A percentile compares a stretch with the other conserved stretches of the same genome.
These are phyloP conservation scores for Liolophura sinensis DNA, from an alignment of 1,140 invertebrate genomes.

Conservation along the genomic window DNA sequence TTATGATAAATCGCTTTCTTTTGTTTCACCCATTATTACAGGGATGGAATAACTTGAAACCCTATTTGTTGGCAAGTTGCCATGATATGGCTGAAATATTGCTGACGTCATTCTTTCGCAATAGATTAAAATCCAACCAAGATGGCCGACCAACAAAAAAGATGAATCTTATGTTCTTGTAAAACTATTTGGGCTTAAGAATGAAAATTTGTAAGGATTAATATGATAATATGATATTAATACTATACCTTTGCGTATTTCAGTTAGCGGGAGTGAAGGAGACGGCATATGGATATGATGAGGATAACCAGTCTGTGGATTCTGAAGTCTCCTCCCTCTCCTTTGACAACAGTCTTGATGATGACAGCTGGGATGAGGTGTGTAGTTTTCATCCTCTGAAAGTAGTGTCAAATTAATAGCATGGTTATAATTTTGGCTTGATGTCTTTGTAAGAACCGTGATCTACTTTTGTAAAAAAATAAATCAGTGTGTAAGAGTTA, in stretches of 20 bases:
- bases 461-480: neutral
- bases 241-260: neutral
- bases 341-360: constrained; percentile 38
- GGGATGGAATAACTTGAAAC: no score
- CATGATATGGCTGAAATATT: no score
- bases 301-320: constrained; percentile 41
- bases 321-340: constrained; percentile 40
- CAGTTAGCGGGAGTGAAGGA: constrained; percentile 39
- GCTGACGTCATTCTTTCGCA: no score
- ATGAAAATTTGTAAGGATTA: neutral
- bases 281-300: constrained; percentile 47
- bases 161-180: no score
- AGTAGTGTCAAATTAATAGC: neutral
- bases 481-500: no score
- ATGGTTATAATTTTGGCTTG: no score
- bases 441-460: neutral
- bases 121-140: no score
- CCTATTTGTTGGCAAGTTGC: no score
- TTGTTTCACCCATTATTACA: no score
- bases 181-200: no score
- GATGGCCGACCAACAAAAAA: no score
- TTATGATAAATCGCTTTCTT: no score
- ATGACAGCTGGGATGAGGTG: constrained; percentile 50
- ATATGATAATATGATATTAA: neutral
- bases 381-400: neutral